Evolutionary conservation across 2,797 vertebrate genomes (phyloP), one percentile per base, ranked within the genome.

Genomic region (Pteropus rufus): DNA sequence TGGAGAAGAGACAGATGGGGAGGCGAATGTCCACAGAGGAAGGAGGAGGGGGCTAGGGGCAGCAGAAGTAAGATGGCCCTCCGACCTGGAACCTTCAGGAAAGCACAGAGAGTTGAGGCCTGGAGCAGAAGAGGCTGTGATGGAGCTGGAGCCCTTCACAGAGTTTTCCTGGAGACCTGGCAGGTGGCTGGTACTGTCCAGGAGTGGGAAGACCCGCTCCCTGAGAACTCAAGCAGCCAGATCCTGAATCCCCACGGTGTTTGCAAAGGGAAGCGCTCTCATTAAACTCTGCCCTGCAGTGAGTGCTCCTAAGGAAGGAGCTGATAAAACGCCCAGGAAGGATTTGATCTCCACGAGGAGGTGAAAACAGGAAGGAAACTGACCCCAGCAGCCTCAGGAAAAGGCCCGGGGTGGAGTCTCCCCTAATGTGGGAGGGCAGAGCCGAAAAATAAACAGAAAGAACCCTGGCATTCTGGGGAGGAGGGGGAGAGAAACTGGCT

Each of bases 401-500:
- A 21, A 85, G 79, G 39, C 26, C 82, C 19, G 7, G 72, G 70
- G 29, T 11, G 64, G 31, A 44, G 65, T 31, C 16, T 39, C 86
- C 26, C 77, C n/a, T 29, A 1, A 2, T 0, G 0, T 2, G 69
- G 60, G 62, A 52, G 44, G 69, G 31, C 0, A 2, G 49, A 72
- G 46, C 29, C 14, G 4, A 26, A 36, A 36, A 67, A 41, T 31
- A 24, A 64, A n/a, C 0, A 2, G 60, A 36, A 46, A 44, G 67
- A 52, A 14, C 39, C 21, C 56, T 5, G 26, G 36, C 18, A 5
- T 34, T 54, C 19, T 0, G 4, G 29, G 60, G 56, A 46, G 46
- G 0, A 4, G 31, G 23, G 24, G 0, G 1, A 14, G 4, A 19
- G 56, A 52, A 15, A 72, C 5, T 0, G 0, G 67, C 62, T 2